Evolutionary conservation across 2,797 vertebrate genomes (phyloP).

Genomic region (Megalops cyprinoides): DNA sequence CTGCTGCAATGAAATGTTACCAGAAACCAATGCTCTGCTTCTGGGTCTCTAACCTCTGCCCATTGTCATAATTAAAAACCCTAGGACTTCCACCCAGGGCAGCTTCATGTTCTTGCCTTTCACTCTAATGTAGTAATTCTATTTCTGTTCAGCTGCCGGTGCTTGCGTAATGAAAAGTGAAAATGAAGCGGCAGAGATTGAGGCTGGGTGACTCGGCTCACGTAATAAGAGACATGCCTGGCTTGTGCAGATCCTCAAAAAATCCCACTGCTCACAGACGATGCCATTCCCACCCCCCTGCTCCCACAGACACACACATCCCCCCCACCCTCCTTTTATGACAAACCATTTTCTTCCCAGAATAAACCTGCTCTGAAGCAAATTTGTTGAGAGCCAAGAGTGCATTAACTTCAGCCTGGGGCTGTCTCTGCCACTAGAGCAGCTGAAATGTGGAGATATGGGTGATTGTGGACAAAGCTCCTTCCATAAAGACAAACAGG

Average conservation of each 20-base stretch:
- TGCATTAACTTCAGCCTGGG: slow-evolving; percentile 1
- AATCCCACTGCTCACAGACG: background rate
- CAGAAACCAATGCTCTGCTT: background rate
- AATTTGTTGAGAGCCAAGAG: background rate
- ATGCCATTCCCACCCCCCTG: too few species aligned
- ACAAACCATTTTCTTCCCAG: background rate
- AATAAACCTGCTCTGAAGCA: slow-evolving; percentile 13
- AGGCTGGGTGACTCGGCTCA: background rate
- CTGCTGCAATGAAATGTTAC: background rate
- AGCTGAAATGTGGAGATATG: background rate
- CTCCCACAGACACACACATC: background rate
- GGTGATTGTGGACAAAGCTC: background rate
- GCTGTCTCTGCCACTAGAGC: background rate
- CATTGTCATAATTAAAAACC: background rate
- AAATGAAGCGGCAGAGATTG: background rate
- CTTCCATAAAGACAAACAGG: slow-evolving; percentile 4
- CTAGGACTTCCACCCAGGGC: background rate
- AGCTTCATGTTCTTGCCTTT: background rate
- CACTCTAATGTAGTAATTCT: background rate
- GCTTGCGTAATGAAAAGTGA: background rate
- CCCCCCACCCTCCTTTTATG: background rate
- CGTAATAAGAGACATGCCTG: background rate
- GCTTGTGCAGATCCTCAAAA: background rate
- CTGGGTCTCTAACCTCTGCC: background rate
- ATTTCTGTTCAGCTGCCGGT: background rate